Evolutionary conservation across 2,888 invertebrate species (phyloP).

Genomic region (Rhodophaea formosa): DNA sequence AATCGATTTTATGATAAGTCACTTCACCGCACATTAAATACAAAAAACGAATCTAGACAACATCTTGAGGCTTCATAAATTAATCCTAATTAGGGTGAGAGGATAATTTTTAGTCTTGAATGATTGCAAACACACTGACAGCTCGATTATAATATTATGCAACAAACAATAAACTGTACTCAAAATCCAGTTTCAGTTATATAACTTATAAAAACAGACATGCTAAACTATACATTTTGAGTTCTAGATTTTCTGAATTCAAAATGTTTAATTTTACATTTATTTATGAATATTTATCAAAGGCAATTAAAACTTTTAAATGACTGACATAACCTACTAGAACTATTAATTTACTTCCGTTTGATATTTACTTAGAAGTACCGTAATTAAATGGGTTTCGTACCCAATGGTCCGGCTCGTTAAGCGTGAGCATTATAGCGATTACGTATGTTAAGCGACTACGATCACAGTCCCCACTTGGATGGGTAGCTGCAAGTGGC

Average conservation of each 20-base stretch:
- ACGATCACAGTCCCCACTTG: too few relatives aligned
- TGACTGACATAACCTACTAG: too few relatives aligned
- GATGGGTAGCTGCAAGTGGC: too few relatives aligned
- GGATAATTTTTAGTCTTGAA: neutral
- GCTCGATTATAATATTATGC: neutral
- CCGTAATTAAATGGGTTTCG: too few relatives aligned
- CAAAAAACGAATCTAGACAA: neutral
- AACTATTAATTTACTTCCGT: too few relatives aligned
- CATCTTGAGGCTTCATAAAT: neutral
- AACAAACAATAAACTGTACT: neutral
- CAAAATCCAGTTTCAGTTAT: neutral
- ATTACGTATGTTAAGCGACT: too few relatives aligned
- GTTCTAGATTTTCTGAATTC: neutral
- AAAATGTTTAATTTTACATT: too few relatives aligned
- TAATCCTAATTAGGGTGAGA: neutral
- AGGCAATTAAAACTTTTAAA: too few relatives aligned
- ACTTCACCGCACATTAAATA: neutral
- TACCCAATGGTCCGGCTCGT: too few relatives aligned
- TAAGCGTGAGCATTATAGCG: too few relatives aligned
- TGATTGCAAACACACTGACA: neutral
- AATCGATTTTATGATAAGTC: neutral
- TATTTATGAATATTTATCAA: too few relatives aligned
- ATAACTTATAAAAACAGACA: neutral
- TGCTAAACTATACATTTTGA: neutral
- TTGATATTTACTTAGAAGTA: too few relatives aligned